Base-by-base conservation (phyloP, 2,797 vertebrate genomes). In the Crenichthys baileyi region DNA sequence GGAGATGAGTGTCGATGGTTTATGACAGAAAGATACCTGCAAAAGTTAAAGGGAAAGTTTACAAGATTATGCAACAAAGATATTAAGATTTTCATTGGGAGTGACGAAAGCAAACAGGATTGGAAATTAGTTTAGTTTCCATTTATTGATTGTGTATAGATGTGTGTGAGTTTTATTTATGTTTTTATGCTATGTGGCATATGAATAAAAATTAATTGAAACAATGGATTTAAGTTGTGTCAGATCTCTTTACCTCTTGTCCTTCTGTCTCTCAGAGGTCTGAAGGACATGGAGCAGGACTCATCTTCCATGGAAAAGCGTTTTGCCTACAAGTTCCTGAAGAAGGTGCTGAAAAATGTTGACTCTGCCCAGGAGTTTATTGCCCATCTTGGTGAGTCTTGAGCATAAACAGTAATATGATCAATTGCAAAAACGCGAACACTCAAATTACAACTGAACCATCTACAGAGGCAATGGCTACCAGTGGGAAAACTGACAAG, bases 341-440 rank as follows among this genome's bases (percentile, higher is more conserved):
- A 98, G 94, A 98, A 96, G 92, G 91, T 99, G 82, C 94, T 99
- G 79, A 97, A 97, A 87, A 98, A 97, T 0, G 95, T 99, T 13
- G 98, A 99, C 91, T 98, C 98, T 29, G 98, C 98, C 51, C 98
- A 99, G 95, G 98, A 99, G 90, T 99, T 99, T 83, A 99, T 99
- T 73, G 97, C 97, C n/a, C 98, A 99, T 91, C 96, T 99, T 55
- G 98, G 98, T 99, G 93, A 96, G 97, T 94, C 80, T 73, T 41
- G 50, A 13, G 20, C 51, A 11, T 36, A 24, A 13, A 20, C n/a
- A 0, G 20, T 39, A 36, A 18, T n/a, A 46, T 46, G 9, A 67
- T 12, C 9, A 13, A n/a, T 15, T 6, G 9, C 12, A 5, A n/a
- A 68, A 4, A n/a, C 4, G 39, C n/a, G n/a, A 7, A n/a, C 44